Conservation (phyloP, 2,888 invertebrate species). For the Drosophila prolongata region DNA sequence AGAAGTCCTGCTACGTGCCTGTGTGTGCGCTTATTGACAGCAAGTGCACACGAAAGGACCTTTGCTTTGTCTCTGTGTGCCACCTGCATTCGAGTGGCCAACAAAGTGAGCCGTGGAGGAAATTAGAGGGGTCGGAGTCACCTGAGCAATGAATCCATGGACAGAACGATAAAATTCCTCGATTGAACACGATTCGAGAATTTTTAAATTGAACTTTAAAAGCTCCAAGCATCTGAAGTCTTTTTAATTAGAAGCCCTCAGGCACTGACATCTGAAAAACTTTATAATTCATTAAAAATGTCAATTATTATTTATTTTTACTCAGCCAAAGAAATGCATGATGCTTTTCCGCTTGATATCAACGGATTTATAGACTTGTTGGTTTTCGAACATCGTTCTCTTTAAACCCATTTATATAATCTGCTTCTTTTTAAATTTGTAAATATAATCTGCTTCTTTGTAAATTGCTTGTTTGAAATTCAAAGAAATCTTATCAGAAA, state of each 20-base stretch:
- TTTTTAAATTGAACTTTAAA: constrained; percentile 35
- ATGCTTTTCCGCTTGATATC: too few species aligned
- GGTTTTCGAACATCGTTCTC: too few species aligned
- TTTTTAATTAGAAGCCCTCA: constrained; percentile 7
- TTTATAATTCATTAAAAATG: constrained; percentile 16
- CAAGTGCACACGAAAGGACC: constrained; percentile 40
- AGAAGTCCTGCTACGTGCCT: constrained; percentile 46
- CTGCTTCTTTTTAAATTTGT: too few species aligned
- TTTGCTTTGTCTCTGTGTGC: constrained; percentile 10
- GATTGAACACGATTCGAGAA: constrained; percentile 35
- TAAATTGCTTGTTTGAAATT: too few species aligned
- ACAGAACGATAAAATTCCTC: constrained; percentile 14
- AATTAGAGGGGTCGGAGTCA: constrained; percentile 16
- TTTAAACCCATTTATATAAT: too few species aligned
- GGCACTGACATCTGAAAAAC: constrained; percentile 6
- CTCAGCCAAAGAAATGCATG: too few species aligned
- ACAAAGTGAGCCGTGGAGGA: constrained; percentile 24
- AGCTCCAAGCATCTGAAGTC: constrained; percentile 6
- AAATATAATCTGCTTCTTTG: too few species aligned
- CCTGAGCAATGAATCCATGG: constrained; percentile 40
- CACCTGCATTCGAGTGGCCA: constrained; percentile 37
- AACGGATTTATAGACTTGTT: too few species aligned
- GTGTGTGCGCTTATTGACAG: constrained; percentile 36
- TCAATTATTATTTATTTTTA: neutral
- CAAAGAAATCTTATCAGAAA: too few species aligned